A percentile compares a stretch with the other conserved stretches of the same genome.
phyloP scores from a whole-genome alignment of 2,888 invertebrate species.

The Volucella inanis region DNA sequence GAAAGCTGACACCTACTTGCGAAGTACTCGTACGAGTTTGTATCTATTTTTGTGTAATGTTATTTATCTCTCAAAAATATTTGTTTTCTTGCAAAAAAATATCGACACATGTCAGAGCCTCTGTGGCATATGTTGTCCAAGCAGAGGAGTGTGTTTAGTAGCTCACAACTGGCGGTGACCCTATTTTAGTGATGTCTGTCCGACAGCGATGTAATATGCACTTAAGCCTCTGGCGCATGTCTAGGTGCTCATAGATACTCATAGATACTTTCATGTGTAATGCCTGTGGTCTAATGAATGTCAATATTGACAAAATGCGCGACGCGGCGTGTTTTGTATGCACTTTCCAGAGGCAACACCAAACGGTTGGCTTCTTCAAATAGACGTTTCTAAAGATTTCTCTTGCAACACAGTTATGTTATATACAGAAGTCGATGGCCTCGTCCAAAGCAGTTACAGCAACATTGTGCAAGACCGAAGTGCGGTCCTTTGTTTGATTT shows the following conservation, averaged over 20 bases:
- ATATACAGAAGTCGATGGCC: too few relatives aligned
- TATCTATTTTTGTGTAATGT: too few relatives aligned
- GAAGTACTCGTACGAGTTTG: too few relatives aligned
- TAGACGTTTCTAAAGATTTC: slow-evolving; percentile 47
- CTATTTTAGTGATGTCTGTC: neutral
- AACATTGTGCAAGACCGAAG: slow-evolving; percentile 27
- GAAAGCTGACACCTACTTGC: too few relatives aligned
- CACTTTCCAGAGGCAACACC: slow-evolving; percentile 29
- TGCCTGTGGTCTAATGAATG: neutral
- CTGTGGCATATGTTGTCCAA: neutral
- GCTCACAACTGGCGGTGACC: slow-evolving; percentile 7
- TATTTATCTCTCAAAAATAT: neutral
- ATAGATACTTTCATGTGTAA: too few relatives aligned
- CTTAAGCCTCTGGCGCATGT: slow-evolving; percentile 24
- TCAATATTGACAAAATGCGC: slow-evolving; percentile 29
- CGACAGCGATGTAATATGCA: slow-evolving; percentile 3
- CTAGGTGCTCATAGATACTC: neutral
- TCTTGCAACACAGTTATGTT: slow-evolving; percentile 20
- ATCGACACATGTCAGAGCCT: slow-evolving; percentile 13
- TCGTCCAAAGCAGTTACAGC: neutral
- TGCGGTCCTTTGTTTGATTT: slow-evolving; percentile 17
- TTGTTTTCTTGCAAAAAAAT: slow-evolving; percentile 4
- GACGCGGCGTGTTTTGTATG: slow-evolving; percentile 12
- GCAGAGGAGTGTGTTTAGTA: neutral
- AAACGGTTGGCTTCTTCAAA: slow-evolving; percentile 9